Evolutionary conservation across 2,797 vertebrate species (phyloP).

Genomic region (Eulemur coronatus): DNA sequence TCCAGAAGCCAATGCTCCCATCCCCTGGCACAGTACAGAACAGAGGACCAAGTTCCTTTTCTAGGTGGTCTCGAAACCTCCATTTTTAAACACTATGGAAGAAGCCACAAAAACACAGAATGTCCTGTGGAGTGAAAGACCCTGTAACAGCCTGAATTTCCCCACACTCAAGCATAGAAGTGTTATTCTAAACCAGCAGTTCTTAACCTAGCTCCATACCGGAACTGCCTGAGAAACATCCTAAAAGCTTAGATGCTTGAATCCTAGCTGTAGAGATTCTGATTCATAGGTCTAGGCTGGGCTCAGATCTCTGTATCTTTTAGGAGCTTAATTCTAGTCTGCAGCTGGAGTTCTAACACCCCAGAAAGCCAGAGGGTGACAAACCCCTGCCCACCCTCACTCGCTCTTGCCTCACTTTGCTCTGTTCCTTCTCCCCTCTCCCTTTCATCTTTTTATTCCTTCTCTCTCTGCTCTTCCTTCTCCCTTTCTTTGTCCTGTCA

Average conservation of each 20-base stretch:
- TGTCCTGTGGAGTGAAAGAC: not conserved
- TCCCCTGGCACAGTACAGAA: not conserved
- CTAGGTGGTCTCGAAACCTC: rapidly evolving
- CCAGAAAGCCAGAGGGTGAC: not conserved
- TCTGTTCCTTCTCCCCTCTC: not conserved
- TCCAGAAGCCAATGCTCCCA: not conserved
- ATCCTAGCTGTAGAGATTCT: not conserved
- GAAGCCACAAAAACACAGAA: not conserved
- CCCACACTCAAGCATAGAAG: rapidly evolving
- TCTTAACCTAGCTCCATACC: not conserved
- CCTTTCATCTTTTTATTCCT: not conserved
- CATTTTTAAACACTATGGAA: not conserved
- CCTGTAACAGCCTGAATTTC: not conserved
- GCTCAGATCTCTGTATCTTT: not conserved
- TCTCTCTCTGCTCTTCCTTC: not conserved
- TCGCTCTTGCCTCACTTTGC: not conserved
- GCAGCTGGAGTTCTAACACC: not conserved
- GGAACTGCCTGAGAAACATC: not conserved
- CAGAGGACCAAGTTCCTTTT: not conserved
- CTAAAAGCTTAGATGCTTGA: not conserved
- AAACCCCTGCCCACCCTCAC: rapidly evolving
- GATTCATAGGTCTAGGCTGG: not conserved
- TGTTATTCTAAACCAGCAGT: not conserved
- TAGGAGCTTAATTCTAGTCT: not conserved
- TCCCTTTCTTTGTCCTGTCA: not conserved